These are phyloP conservation scores for Maccullochella peelii DNA, from an alignment of 2,113 vertebrate genomes.

Conservation along the genomic window DNA sequence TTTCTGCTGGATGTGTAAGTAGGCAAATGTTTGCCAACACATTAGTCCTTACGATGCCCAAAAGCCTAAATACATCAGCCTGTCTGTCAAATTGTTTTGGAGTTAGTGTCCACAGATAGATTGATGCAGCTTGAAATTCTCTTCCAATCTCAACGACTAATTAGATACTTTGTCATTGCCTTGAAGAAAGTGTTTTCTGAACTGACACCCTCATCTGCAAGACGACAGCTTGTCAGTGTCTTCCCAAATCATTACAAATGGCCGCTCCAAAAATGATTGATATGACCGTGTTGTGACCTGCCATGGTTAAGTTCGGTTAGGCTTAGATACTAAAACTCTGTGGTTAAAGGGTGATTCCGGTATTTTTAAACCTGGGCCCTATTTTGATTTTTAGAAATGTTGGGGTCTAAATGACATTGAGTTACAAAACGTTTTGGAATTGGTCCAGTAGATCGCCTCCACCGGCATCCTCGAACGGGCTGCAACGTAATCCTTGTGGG, in stretches of 20 bases:
- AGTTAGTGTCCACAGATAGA: neutral
- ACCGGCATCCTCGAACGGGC: too few species aligned
- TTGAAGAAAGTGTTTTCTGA: neutral
- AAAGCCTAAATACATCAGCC: neutral
- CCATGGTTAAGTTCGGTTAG: neutral
- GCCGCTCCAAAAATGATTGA: neutral
- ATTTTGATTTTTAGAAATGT: too few species aligned
- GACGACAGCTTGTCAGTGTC: neutral
- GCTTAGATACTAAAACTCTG: neutral
- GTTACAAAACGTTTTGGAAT: too few species aligned
- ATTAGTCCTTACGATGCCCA: neutral
- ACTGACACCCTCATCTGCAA: neutral
- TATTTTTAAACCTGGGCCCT: too few species aligned
- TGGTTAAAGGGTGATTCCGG: neutral
- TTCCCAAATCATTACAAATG: neutral
- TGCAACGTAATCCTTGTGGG: too few species aligned
- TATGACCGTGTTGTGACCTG: neutral
- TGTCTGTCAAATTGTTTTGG: neutral
- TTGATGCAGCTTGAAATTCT: neutral
- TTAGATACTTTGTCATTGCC: neutral
- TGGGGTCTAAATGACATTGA: too few species aligned
- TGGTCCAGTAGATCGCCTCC: too few species aligned
- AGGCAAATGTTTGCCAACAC: constrained; percentile 6
- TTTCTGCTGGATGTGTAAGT: neutral
- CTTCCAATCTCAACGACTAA: neutral